Conservation (phyloP, 2,113 vertebrate species). For the Symphodus melops region DNA sequence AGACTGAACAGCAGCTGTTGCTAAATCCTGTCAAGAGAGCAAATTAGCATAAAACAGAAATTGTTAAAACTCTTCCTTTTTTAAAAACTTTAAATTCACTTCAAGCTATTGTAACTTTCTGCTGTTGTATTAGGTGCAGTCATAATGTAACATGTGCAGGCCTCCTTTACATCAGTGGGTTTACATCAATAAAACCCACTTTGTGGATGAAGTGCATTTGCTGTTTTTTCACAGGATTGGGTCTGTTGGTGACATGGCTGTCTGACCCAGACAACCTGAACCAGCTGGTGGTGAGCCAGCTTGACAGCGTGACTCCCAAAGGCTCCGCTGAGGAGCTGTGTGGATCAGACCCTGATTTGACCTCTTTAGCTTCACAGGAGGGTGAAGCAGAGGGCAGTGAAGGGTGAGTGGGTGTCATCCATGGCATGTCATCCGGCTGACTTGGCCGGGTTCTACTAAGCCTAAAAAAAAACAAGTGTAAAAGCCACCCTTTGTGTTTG, state of each 20-base stretch:
- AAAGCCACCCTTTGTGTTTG: conserved; percentile 20
- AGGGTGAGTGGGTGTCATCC: conserved; percentile 71
- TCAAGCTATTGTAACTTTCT: not conserved
- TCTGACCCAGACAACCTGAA: conserved; percentile 84
- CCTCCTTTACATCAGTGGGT: not conserved
- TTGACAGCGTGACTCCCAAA: conserved; percentile 66
- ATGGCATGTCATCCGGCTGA: conserved; percentile 6
- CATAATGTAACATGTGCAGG: not conserved
- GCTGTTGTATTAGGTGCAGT: not conserved
- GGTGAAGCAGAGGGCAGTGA: conserved; percentile 39
- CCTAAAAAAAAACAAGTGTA: conserved; percentile 11
- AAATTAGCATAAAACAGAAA: not conserved
- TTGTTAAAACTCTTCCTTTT: not conserved
- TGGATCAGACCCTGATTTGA: conserved; percentile 53
- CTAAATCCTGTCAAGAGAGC: not conserved
- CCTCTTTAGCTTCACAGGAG: conserved; percentile 55
- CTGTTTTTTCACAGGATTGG: conserved; percentile 64
- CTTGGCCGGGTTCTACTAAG: conserved; percentile 10
- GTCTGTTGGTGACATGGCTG: conserved; percentile 79
- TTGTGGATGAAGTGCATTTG: not conserved
- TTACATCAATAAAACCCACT: not conserved
- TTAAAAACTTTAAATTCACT: not conserved
- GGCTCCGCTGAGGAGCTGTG: conserved; percentile 55
- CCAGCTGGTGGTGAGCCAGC: conserved; percentile 80
- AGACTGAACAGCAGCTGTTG: not conserved